phyloP scores from a whole-genome alignment of 2,797 vertebrate species.

The Sebastes itinus region DNA sequence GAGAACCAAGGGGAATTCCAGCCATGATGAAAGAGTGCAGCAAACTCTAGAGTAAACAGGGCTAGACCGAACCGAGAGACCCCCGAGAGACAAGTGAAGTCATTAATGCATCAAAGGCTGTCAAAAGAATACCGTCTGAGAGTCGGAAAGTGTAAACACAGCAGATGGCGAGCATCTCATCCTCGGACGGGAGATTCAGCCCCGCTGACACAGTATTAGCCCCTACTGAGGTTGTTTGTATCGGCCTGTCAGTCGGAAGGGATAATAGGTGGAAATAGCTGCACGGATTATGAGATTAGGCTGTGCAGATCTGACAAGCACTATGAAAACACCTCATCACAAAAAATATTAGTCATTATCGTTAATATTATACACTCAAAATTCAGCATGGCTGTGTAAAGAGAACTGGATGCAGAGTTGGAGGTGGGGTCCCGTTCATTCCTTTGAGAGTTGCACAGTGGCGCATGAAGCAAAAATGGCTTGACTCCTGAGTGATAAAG shows the following conservation, averaged over 20 bases:
- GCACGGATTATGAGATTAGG: conserved; percentile 65
- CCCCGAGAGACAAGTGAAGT: conserved; percentile 55
- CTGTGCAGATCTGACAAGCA: conserved; percentile 28
- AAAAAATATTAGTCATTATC: neutral
- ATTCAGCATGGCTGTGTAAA: neutral
- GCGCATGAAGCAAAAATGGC: too few species aligned
- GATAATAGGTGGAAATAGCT: conserved; percentile 60
- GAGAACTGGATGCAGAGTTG: too few species aligned
- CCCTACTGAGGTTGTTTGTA: conserved; percentile 66
- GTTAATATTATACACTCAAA: neutral
- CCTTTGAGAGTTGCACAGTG: too few species aligned
- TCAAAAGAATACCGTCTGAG: conserved; percentile 57
- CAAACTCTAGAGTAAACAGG: conserved; percentile 66
- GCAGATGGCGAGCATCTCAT: conserved; percentile 66
- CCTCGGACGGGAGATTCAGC: conserved; percentile 48
- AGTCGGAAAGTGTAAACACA: conserved; percentile 66
- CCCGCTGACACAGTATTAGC: conserved; percentile 58
- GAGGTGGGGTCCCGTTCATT: too few species aligned
- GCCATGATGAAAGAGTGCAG: conserved; percentile 67
- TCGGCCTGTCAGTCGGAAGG: conserved; percentile 59
- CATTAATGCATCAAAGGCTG: conserved; percentile 74
- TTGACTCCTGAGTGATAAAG: too few species aligned
- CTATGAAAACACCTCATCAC: conserved; percentile 33
- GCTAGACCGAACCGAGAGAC: conserved; percentile 47
- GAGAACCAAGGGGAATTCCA: conserved; percentile 66